phyloP scores from a whole-genome alignment of 1,140 invertebrate species.

The Nautilus pompilius region DNA sequence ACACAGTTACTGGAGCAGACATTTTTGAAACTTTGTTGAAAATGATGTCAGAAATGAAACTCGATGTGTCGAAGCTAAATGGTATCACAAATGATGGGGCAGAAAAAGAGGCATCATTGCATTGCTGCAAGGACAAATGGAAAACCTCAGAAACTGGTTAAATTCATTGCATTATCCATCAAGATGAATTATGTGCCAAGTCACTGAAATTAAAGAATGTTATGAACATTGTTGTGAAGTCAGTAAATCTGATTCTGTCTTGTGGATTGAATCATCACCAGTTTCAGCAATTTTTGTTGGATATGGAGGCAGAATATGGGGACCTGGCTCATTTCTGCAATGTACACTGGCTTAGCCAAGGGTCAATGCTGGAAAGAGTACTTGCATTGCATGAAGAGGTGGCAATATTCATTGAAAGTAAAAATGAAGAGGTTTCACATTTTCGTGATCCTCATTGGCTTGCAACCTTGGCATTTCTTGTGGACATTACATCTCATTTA shows the following conservation, averaged over 20 bases:
- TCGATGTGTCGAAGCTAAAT: neutral
- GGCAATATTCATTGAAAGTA: neutral
- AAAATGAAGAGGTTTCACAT: neutral
- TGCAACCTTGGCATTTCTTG: neutral
- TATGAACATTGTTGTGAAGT: neutral
- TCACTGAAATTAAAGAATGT: neutral
- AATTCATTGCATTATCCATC: neutral
- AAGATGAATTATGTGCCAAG: neutral
- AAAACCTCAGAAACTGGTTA: neutral
- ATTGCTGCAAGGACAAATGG: neutral
- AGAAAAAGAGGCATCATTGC: neutral
- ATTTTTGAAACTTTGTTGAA: neutral
- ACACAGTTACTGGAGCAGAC: neutral
- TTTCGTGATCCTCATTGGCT: neutral
- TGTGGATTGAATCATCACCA: neutral
- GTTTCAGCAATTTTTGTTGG: neutral
- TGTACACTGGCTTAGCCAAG: neutral
- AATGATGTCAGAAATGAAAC: neutral
- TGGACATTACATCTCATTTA: neutral
- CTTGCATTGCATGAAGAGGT: neutral
- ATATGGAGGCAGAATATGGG: neutral
- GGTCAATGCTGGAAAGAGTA: neutral
- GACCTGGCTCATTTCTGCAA: neutral
- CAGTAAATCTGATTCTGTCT: neutral
- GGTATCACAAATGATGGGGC: neutral